Evolutionary conservation across 2,888 invertebrate genomes (phyloP).

Genomic region (Harpalus rufipes): DNA sequence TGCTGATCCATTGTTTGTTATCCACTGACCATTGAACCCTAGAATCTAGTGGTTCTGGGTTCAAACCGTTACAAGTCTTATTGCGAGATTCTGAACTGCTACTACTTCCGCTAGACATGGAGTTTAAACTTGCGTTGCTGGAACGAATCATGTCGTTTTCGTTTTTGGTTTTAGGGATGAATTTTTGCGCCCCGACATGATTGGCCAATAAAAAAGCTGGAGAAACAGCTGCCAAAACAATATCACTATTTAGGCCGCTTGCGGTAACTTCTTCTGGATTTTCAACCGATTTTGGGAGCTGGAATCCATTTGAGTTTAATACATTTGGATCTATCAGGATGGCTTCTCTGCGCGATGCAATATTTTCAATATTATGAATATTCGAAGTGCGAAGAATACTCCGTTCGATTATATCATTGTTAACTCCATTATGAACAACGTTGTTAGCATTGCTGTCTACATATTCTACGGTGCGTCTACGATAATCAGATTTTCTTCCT

Average conservation of each 20-base stretch:
- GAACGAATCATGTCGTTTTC: slow-evolving; percentile 76
- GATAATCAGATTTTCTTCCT: slow-evolving; percentile 75
- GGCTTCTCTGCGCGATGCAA: slow-evolving; percentile 65
- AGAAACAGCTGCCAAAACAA: slow-evolving; percentile 72
- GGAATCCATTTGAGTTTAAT: slow-evolving; percentile 66
- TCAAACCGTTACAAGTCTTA: slow-evolving; percentile 68
- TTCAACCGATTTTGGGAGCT: slow-evolving; percentile 61
- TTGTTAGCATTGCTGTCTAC: slow-evolving; percentile 78
- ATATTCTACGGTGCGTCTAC: slow-evolving; percentile 75
- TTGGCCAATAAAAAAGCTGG: slow-evolving; percentile 74
- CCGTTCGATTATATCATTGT: slow-evolving; percentile 60
- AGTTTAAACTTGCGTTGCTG: slow-evolving; percentile 80
- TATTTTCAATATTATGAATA: slow-evolving; percentile 63
- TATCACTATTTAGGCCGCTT: slow-evolving; percentile 54
- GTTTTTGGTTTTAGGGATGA: slow-evolving; percentile 61
- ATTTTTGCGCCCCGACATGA: slow-evolving; percentile 70
- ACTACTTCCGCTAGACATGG: slow-evolving; percentile 78
- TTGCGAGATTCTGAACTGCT: slow-evolving; percentile 77
- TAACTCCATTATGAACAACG: slow-evolving; percentile 69
- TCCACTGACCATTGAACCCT: slow-evolving; percentile 72
- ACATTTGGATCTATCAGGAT: slow-evolving; percentile 68
- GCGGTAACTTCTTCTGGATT: slow-evolving; percentile 60
- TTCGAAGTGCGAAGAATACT: slow-evolving; percentile 62
- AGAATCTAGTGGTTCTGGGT: slow-evolving; percentile 35
- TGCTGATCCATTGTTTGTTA: slow-evolving; percentile 74